Percentiles rank a stretch among this genome's conserved stretches.
Conservation (phyloP, 2,113 vertebrate species). For the Colinus virginianus region DNA sequence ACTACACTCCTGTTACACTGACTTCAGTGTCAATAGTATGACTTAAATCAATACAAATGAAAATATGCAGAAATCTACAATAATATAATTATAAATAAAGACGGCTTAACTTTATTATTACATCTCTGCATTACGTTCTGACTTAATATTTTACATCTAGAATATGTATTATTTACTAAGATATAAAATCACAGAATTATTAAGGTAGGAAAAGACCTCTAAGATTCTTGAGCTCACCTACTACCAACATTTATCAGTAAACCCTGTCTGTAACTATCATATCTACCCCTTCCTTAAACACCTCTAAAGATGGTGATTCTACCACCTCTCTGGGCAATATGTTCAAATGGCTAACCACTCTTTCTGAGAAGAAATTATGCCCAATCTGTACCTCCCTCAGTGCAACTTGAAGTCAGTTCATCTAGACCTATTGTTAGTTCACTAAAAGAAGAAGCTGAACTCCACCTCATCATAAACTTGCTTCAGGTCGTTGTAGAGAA, state of each 20-base stretch:
- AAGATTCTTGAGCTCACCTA: not conserved
- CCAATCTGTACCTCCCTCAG: not conserved
- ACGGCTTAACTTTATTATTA: not conserved
- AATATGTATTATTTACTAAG: not conserved
- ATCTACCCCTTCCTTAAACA: not conserved
- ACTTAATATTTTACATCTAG: not conserved
- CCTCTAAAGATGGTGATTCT: not conserved
- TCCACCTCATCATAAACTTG: not conserved
- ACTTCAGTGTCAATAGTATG: not conserved
- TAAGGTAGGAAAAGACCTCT: not conserved
- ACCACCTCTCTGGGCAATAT: not conserved
- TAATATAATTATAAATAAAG: not conserved
- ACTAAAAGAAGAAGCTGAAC: not conserved
- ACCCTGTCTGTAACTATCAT: too few species aligned
- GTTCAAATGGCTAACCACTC: not conserved
- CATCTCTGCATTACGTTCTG: not conserved
- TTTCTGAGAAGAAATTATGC: not conserved
- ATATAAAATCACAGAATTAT: not conserved
- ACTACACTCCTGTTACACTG: not conserved
- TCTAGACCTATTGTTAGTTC: not conserved
- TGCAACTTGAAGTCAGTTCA: not conserved
- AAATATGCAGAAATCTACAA: not conserved
- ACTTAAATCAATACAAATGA: not conserved
- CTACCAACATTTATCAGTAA: not conserved
- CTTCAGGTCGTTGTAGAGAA: not conserved